Base-by-base conservation (phyloP, 2,888 invertebrate species). In the Cantharis flavilabris region DNA sequence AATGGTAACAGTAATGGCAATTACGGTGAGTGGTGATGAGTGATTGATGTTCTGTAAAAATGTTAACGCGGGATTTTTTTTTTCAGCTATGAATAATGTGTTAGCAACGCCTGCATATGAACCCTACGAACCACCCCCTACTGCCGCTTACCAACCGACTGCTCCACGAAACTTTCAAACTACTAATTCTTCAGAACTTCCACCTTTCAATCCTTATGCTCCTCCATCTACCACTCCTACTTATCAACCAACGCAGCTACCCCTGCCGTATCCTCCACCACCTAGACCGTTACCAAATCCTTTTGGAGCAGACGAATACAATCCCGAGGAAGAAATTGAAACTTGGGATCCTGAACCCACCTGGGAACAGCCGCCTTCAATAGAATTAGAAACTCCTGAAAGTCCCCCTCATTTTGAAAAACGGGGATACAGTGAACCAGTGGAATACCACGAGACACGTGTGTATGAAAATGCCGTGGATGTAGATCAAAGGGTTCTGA, bases 321-420 rank as follows among this genome's bases (percentile, higher is more conserved):
- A 88, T 86, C 89, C 84, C 0, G 88, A 88, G 85, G 89, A 83
- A 87, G 90, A 90, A 84, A 87, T 84, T 80, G 89, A 89, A 84
- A 88, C 85, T 81, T 90, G 89, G 88, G 89, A 86, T 30, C 86
- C 80, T 81, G 88, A 86, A 75, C 78, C 82, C 2, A 81, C 81
- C 14, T 87, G 90, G 81, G 88, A 87, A 75, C 85, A 86, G 13
- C 87, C 88, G n/a, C 86, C 86, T 69, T 78, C 81, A 7, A 81
- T 84, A 78, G 76, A 77, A 62, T 80, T 88, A 3, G 92, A 92
- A 82, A 93, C 93, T 0, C 93, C 93, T 0, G 92, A 92, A 80
- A 93, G 93, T 70, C 93, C 93, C 20, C 92, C 92, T 0, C 90
- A 90, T 80, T 93, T 91, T 80, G 93, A 93, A 82, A 91, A 92